Conservation (phyloP, 2,113 vertebrate species). For the Bos indicus region DNA sequence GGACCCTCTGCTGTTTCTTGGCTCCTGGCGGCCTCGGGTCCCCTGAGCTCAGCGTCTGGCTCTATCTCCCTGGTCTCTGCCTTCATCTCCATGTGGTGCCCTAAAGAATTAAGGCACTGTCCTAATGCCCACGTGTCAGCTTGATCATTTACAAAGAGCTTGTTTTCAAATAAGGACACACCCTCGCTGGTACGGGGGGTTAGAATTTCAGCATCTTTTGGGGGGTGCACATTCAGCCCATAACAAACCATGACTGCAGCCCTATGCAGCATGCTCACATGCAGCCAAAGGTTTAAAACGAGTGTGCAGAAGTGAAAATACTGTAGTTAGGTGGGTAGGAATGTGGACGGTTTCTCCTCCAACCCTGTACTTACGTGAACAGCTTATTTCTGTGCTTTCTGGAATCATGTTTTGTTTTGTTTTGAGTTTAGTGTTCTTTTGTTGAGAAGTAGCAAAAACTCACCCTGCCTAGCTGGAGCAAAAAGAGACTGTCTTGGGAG, state of each 20-base stretch:
- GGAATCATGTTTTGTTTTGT: neutral
- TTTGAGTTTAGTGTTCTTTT: neutral
- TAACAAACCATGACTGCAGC: neutral
- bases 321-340: neutral
- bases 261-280: neutral
- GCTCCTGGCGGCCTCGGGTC: neutral
- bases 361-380: neutral
- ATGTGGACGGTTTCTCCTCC: neutral
- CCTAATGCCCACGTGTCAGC: neutral
- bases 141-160: neutral
- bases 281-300: neutral
- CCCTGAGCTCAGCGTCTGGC: neutral
- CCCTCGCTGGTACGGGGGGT: neutral
- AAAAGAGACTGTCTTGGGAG: neutral
- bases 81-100: neutral
- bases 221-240: neutral
- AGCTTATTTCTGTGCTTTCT: neutral
- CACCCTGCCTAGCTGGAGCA: neutral
- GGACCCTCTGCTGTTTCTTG: rapidly evolving
- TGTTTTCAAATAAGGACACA: neutral
- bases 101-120: neutral
- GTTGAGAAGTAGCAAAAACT: neutral
- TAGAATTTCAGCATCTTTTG: neutral
- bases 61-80: too few species aligned
- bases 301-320: neutral